These are phyloP conservation scores for Plutomurus gul DNA, from an alignment of 1,140 invertebrate species.

Conservation along the genomic window DNA sequence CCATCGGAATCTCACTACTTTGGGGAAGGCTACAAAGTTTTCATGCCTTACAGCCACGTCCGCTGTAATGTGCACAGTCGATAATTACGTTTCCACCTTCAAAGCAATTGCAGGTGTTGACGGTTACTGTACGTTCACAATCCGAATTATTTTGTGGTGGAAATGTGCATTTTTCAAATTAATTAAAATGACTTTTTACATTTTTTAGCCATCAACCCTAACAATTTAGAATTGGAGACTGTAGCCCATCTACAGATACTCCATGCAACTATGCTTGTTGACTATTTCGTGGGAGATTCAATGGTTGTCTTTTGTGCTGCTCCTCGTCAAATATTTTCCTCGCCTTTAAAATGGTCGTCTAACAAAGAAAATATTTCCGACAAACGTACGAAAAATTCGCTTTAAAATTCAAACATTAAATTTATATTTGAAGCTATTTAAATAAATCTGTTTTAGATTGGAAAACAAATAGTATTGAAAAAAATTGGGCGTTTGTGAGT, in stretches of 20 bases:
- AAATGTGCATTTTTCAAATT: too few species aligned
- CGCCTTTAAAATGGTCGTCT: not conserved
- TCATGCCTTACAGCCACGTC: not conserved
- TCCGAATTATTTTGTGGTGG: too few species aligned
- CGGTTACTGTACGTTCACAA: too few species aligned
- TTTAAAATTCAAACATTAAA: not conserved
- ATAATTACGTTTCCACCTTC: not conserved
- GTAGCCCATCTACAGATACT: not conserved
- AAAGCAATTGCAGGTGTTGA: not conserved
- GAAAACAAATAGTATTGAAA: too few species aligned
- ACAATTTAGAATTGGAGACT: not conserved
- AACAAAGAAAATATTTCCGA: not conserved
- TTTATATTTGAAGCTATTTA: not conserved
- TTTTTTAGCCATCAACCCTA: not conserved
- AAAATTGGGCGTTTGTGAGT: too few species aligned
- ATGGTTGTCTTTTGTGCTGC: not conserved
- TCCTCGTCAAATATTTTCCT: not conserved
- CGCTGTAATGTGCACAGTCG: not conserved
- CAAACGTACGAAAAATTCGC: not conserved
- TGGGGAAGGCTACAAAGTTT: too few species aligned
- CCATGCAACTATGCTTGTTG: not conserved
- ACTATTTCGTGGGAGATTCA: not conserved
- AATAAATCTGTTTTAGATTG: too few species aligned
- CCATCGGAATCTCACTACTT: too few species aligned
- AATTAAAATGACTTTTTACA: not conserved